Conservation (phyloP, 2,797 vertebrate genomes). For the Margarornis squamiger region DNA sequence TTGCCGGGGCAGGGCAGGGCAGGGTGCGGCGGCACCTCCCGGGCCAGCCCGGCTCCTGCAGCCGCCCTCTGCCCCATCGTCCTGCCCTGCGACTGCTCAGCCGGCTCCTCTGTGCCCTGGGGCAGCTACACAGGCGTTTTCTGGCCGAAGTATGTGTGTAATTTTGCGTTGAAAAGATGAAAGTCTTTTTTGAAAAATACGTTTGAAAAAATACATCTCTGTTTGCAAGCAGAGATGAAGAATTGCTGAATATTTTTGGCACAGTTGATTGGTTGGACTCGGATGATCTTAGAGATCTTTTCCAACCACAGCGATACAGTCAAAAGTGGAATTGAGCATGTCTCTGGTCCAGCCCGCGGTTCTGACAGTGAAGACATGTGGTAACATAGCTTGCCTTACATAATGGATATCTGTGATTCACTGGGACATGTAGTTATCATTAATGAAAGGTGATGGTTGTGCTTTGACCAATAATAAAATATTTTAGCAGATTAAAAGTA, state of each 20-base stretch:
- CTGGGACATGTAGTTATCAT: neutral
- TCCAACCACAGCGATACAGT: neutral
- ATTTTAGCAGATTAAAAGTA: neutral
- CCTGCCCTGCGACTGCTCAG: accelerated
- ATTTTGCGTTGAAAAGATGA: neutral
- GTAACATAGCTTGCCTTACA: accelerated
- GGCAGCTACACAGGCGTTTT: accelerated
- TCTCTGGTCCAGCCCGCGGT: neutral
- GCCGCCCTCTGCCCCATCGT: accelerated
- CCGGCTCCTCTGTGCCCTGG: accelerated
- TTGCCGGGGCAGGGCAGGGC: accelerated
- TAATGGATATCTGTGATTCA: neutral
- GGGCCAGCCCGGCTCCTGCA: accelerated
- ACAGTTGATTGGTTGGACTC: neutral
- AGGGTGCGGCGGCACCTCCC: accelerated
- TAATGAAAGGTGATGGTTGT: neutral
- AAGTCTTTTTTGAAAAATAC: neutral
- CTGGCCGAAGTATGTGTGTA: neutral
- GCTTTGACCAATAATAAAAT: neutral
- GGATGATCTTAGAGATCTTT: neutral
- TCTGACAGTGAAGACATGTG: accelerated
- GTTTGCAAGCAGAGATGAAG: neutral
- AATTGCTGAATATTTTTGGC: neutral
- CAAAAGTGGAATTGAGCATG: accelerated
- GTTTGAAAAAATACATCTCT: neutral